A percentile compares a stretch with the other conserved stretches of the same genome.
Evolutionary conservation across 2,113 vertebrate genomes (phyloP).

Genomic region (Setophaga coronata): DNA sequence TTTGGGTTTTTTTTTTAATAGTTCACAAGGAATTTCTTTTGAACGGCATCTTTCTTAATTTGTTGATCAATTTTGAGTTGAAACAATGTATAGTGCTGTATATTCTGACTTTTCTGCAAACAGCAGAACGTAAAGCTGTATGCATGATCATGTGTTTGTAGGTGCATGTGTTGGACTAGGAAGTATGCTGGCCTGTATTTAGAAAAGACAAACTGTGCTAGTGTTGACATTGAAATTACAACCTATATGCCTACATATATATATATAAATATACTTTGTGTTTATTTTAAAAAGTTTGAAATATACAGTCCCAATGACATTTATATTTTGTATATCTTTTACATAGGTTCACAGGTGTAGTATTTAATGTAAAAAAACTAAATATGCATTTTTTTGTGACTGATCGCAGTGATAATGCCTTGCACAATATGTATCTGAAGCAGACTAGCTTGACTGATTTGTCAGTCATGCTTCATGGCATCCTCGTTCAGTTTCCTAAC

Average conservation of each 20-base stretch:
- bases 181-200: constrained; percentile 73
- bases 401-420: constrained; percentile 41
- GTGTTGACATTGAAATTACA: constrained; percentile 76
- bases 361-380: constrained; percentile 64
- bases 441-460: constrained; percentile 37
- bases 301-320: constrained; percentile 68
- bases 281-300: constrained; percentile 76
- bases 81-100: constrained; percentile 79
- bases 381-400: constrained; percentile 59
- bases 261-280: constrained; percentile 68
- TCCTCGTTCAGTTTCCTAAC: constrained; percentile 50
- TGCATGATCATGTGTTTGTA: constrained; percentile 78
- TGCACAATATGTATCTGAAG: constrained; percentile 65
- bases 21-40: constrained; percentile 55
- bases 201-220: constrained; percentile 75
- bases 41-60: constrained; percentile 58
- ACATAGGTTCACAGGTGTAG: constrained; percentile 69
- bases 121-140: constrained; percentile 73
- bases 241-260: constrained; percentile 68
- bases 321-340: constrained; percentile 82
- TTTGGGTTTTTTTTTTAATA: constrained; percentile 29
- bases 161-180: constrained; percentile 77
- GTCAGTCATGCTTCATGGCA: constrained; percentile 35
- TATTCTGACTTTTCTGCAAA: constrained; percentile 77
- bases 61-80: constrained; percentile 57